A percentile compares a stretch with the other conserved stretches of the same genome.
These are phyloP conservation scores for Eucriotettix oculatus DNA, from an alignment of 2,888 invertebrate species.

Conservation along the genomic window DNA sequence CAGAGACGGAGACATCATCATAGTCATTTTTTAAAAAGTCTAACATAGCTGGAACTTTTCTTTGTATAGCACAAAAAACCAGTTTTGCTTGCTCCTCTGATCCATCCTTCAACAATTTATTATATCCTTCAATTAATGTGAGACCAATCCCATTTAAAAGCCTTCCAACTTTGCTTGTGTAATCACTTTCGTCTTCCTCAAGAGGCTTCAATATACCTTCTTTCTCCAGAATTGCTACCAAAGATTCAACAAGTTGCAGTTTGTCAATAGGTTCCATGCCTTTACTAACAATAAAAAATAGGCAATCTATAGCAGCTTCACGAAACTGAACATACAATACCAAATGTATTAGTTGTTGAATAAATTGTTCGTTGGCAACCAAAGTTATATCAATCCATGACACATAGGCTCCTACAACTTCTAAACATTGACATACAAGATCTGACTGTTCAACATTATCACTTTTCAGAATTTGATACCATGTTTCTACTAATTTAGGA, in stretches of 20 bases:
- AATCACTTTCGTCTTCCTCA: slow-evolving; percentile 31
- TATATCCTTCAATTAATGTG: slow-evolving; percentile 28
- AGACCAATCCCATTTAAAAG: slow-evolving; percentile 32
- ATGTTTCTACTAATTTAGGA: slow-evolving; percentile 31
- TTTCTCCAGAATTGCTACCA: slow-evolving; percentile 25
- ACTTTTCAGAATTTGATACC: slow-evolving; percentile 31
- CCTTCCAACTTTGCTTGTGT: slow-evolving; percentile 29
- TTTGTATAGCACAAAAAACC: slow-evolving; percentile 22
- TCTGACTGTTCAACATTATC: slow-evolving; percentile 22
- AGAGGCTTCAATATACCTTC: slow-evolving; percentile 24
- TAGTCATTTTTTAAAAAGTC: slow-evolving; percentile 30
- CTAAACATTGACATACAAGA: slow-evolving; percentile 26
- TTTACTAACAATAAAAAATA: slow-evolving; percentile 33
- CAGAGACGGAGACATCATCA: slow-evolving; percentile 31
- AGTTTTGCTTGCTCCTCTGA: slow-evolving; percentile 17
- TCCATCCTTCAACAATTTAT: slow-evolving; percentile 22
- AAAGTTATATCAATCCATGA: slow-evolving; percentile 40
- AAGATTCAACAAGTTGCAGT: slow-evolving; percentile 30
- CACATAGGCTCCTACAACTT: slow-evolving; percentile 34
- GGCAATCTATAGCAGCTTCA: slow-evolving; percentile 33
- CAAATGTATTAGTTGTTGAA: slow-evolving; percentile 28
- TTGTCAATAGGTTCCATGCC: slow-evolving; percentile 39
- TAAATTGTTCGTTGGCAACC: slow-evolving; percentile 36
- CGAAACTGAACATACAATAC: slow-evolving; percentile 19
- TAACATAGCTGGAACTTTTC: slow-evolving; percentile 28